Evolutionary conservation across 2,888 invertebrate species (phyloP).

Genomic region (Craniophora ligustri): DNA sequence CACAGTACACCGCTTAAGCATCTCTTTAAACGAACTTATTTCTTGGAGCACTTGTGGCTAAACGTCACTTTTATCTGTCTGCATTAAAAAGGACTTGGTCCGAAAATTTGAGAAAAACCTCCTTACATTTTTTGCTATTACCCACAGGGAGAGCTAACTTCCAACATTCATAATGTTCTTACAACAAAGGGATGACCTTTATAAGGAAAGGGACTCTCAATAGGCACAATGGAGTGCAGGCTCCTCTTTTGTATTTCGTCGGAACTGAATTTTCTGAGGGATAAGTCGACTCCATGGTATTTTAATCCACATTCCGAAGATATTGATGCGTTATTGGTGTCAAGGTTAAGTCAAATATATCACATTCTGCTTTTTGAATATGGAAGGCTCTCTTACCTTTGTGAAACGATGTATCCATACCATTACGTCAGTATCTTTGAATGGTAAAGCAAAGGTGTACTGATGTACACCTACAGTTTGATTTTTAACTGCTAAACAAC

Average conservation of each 20-base stretch:
- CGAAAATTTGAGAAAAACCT: not conserved
- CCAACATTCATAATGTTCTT: constrained; percentile 42
- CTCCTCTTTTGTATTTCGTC: constrained; percentile 43
- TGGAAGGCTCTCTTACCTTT: no score
- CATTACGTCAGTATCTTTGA: no score
- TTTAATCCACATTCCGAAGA: constrained; percentile 23
- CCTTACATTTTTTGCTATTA: constrained; percentile 22
- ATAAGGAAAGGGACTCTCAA: constrained; percentile 46
- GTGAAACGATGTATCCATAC: no score
- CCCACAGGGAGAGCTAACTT: constrained; percentile 40
- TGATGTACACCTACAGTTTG: no score
- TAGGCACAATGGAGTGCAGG: constrained; percentile 57
- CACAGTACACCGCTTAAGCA: not conserved
- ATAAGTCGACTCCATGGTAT: constrained; percentile 31
- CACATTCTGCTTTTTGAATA: not conserved
- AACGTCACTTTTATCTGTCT: not conserved
- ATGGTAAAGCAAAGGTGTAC: no score
- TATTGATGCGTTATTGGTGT: constrained; percentile 4
- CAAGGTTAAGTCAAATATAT: not conserved
- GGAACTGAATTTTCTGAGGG: constrained; percentile 37
- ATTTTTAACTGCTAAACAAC: no score
- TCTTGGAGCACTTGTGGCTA: not conserved
- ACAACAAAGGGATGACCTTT: constrained; percentile 59
- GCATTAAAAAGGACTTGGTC: not conserved
- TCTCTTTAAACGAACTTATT: not conserved